A percentile compares a stretch with the other conserved stretches of the same genome.
Evolutionary conservation across 2,888 invertebrate species (phyloP).

Genomic region (Drosophila mercatorum): DNA sequence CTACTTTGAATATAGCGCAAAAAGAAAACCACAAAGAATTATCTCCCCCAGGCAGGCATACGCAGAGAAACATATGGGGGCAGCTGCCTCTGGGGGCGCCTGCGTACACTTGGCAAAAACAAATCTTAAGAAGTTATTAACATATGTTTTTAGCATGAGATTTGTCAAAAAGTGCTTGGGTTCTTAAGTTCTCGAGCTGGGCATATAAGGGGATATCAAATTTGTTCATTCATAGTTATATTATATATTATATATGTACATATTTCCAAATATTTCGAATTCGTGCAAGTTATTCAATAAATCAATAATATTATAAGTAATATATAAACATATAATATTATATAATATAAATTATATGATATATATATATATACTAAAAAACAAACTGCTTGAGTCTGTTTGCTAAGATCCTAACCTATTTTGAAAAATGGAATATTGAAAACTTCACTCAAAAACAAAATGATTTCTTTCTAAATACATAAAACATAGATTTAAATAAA

Average conservation of each 20-base stretch:
- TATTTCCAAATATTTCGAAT: no score
- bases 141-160: not conserved
- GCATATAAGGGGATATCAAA: not conserved
- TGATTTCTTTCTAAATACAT: not conserved
- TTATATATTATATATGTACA: not conserved
- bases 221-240: not conserved
- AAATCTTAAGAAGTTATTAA: not conserved
- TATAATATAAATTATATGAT: no score
- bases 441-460: not conserved
- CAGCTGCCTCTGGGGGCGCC: constrained; percentile 58
- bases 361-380: no score
- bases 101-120: constrained; percentile 4
- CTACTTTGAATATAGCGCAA: constrained; percentile 37
- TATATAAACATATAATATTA: no score
- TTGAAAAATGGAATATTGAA: not conserved
- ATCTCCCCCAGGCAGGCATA: constrained; percentile 57
- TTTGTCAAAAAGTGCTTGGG: not conserved
- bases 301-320: no score
- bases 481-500: not conserved
- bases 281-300: no score
- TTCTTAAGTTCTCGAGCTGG: not conserved
- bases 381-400: not conserved
- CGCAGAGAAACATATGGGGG: not conserved
- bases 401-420: not conserved
- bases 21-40: constrained; percentile 20